Base-by-base conservation (phyloP, 2,797 vertebrate genomes). In the Kryptolebias ocellatus region DNA sequence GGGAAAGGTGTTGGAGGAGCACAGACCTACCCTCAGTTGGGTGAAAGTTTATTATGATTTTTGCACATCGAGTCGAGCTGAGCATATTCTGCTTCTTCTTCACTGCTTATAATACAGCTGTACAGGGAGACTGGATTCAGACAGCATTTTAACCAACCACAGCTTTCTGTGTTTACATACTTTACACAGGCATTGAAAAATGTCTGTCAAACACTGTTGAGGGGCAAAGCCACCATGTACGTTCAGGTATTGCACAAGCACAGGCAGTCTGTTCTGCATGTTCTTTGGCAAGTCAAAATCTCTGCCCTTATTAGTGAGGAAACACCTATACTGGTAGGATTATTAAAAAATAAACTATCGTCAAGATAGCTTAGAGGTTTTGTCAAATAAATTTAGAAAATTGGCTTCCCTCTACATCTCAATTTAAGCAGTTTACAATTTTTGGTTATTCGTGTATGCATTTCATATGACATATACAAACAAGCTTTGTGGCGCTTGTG, bases 131-230 rank as follows among this genome's bases (percentile, higher is more conserved):
- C 83, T 79, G 71, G 75, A 86, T 88, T 87, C 64, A 54, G 44
- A 53, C 67, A 45, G 54, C 45, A 50, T 72, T 82, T 79, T 70
- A 60, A 66, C 67, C 59, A 72, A 74, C 81, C 52, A 52, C 50
- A 2, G 53, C 56, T 57, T 72, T 58, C 67, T 70, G 72, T 87
- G 89, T 94, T 93, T 92, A 91, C 90, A 90, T 86, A 90, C 79
- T 87, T 92, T 79, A 86, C 76, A 76, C 74, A 81, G 79, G 81
- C 58, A 83, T 27, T 90, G 87, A 93, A 83, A 90, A 90, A 91
- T 89, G 83, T 78, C 86, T 80, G 88, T 90, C 87, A 90, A 88
- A 90, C 62, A 55, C 72, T 70, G 66, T 63, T 67, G 71, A 83
- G 59, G 70, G 67, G 70, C 72, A 81, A 83, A 89, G 80, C 81